Conservation (phyloP, 1,140 invertebrate genomes). For the Apis dorsata region DNA sequence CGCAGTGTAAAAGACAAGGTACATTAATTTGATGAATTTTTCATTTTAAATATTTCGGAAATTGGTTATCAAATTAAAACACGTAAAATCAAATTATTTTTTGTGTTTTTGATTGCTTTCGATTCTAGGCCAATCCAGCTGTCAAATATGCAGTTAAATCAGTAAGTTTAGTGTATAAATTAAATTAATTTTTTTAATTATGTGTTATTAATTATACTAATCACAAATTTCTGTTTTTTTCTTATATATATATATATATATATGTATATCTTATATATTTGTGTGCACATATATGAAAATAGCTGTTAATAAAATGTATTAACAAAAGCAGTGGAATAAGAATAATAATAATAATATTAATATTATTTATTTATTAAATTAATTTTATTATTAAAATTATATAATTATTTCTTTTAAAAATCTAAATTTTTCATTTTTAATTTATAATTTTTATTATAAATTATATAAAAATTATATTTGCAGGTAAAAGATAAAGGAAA, state of each 20-base stretch:
- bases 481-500: conserved; percentile 89
- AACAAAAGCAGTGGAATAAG: neutral
- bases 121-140: conserved; percentile 89
- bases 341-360: neutral
- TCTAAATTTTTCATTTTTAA: no score
- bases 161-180: conserved; percentile 80
- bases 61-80: neutral
- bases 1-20: conserved; percentile 89
- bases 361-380: neutral
- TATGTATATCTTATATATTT: no score
- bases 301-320: neutral
- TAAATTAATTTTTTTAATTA: conserved; percentile 2
- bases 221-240: neutral
- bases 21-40: conserved; percentile 53
- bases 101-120: conserved; percentile 34
- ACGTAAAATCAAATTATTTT: neutral
- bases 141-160: conserved; percentile 90
- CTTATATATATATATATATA: neutral
- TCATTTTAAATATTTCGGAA: neutral
- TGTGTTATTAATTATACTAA: conserved; percentile 20
- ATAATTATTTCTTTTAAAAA: no score
- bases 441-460: no score
- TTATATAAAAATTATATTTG: conserved; percentile 14
- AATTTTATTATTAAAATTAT: conserved; percentile 5
- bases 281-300: accelerated